A percentile compares a stretch with the other conserved stretches of the same genome.
Evolutionary conservation across 2,888 invertebrate species (phyloP).

Genomic region (Trachelus tabidus): DNA sequence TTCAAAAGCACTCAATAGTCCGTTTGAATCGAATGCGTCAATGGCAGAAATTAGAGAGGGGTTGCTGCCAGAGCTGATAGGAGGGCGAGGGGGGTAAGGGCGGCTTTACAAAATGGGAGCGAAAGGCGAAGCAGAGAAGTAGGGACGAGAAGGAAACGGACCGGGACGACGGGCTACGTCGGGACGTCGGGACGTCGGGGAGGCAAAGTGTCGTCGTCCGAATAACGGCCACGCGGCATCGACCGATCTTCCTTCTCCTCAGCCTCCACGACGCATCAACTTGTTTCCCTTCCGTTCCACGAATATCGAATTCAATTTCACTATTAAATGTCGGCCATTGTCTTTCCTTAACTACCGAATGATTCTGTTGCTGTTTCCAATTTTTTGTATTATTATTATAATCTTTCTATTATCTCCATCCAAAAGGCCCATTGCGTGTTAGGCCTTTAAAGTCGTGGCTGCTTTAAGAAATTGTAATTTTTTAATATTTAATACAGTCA

Average conservation of each 20-base stretch:
- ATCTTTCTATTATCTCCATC: not conserved
- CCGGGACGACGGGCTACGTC: constrained; percentile 27
- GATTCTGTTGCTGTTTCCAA: not conserved
- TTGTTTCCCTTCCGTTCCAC: constrained; percentile 63
- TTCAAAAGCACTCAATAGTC: not conserved
- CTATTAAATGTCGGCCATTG: constrained; percentile 37
- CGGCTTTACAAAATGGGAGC: constrained; percentile 44
- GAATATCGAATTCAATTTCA: constrained; percentile 63
- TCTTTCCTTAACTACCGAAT: not conserved
- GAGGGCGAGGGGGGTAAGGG: not conserved
- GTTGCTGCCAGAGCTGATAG: not conserved
- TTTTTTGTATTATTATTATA: not conserved
- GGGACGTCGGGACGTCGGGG: constrained; percentile 53
- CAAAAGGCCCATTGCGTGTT: not conserved
- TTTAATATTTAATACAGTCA: too few species aligned
- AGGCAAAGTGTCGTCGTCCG: constrained; percentile 67
- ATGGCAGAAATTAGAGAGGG: not conserved
- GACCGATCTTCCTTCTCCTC: constrained; percentile 61
- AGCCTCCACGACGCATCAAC: constrained; percentile 60
- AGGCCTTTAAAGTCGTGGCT: not conserved
- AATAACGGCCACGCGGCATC: constrained; percentile 67
- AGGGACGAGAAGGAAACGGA: constrained; percentile 29
- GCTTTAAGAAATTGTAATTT: not conserved
- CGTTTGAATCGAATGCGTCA: not conserved
- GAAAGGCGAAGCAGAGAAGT: constrained; percentile 38